Conservation (phyloP, 2,888 invertebrate species). For the Xylocampa areola region DNA sequence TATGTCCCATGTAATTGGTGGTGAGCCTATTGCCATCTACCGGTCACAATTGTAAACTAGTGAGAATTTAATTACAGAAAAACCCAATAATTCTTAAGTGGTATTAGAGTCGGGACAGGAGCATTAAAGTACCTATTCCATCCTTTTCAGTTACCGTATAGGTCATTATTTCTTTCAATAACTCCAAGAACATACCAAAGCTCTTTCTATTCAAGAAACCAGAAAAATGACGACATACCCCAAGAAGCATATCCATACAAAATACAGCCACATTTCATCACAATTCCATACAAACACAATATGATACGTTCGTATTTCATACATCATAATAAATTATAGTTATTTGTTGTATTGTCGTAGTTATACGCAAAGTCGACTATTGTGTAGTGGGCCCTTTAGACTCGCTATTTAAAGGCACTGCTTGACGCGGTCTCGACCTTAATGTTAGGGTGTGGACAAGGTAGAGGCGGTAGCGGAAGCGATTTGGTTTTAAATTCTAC, state of each 20-base stretch:
- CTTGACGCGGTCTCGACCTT: conserved; percentile 26
- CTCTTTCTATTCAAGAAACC: not conserved
- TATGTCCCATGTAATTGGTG: no score
- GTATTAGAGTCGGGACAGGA: no score
- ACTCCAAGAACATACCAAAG: no score
- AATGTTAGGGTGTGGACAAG: conserved; percentile 15
- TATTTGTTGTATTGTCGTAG: conserved; percentile 34
- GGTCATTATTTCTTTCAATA: no score
- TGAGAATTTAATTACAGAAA: no score
- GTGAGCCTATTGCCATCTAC: no score
- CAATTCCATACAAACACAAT: conserved; percentile 9
- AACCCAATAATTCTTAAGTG: no score
- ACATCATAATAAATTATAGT: conserved; percentile 32
- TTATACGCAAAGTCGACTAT: conserved; percentile 18
- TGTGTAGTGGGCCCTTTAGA: conserved; percentile 44
- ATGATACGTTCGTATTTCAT: conserved; percentile 6
- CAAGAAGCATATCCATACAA: conserved; percentile 6
- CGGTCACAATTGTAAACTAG: no score
- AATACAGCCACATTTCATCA: conserved; percentile 22
- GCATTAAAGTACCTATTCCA: no score
- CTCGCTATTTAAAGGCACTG: conserved; percentile 18
- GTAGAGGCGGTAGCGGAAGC: conserved; percentile 14
- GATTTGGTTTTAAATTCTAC: no score
- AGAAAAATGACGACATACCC: not conserved
- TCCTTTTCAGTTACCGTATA: no score